These are phyloP conservation scores for Melanostoma mellinum DNA, from an alignment of 2,888 invertebrate species.

Conservation along the genomic window DNA sequence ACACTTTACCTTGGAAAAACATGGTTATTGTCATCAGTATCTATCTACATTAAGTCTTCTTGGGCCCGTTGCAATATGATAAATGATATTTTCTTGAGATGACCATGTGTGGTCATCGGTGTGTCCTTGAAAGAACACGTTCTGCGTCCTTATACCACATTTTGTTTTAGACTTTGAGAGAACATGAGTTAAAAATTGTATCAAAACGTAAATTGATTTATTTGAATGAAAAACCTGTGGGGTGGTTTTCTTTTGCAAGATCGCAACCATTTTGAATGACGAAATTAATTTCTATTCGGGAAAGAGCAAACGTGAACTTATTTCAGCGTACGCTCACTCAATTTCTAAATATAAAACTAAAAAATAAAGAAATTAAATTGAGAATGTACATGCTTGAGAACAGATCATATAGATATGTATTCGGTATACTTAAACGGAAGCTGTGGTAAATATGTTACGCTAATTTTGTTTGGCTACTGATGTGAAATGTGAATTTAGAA, in stretches of 20 bases:
- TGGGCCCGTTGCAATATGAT: conserved; percentile 43
- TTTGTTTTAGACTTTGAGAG: background rate
- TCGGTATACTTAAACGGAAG: conserved; percentile 31
- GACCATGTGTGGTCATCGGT: conserved; percentile 28
- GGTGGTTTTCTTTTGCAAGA: background rate
- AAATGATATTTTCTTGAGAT: conserved; percentile 51
- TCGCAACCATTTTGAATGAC: conserved; percentile 13
- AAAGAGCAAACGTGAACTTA: conserved; percentile 31
- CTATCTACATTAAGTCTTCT: conserved; percentile 19
- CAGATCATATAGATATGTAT: conserved; percentile 1
- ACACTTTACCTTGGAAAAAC: conserved; percentile 43
- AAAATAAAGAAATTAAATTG: conserved; percentile 23
- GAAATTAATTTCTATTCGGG: conserved; percentile 7
- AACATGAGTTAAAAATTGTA: background rate
- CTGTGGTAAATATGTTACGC: background rate
- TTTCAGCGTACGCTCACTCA: conserved; percentile 56
- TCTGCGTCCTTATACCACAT: conserved; percentile 20
- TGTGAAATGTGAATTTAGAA: background rate
- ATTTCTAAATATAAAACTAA: conserved; percentile 62
- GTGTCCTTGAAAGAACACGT: conserved; percentile 59
- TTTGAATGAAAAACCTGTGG: background rate
- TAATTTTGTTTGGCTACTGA: background rate
- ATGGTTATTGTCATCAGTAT: background rate
- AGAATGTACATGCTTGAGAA: conserved; percentile 29
- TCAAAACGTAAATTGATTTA: conserved; percentile 1